Base-by-base conservation (phyloP, 1,140 invertebrate genomes). In the Palaemon carinicauda region DNA sequence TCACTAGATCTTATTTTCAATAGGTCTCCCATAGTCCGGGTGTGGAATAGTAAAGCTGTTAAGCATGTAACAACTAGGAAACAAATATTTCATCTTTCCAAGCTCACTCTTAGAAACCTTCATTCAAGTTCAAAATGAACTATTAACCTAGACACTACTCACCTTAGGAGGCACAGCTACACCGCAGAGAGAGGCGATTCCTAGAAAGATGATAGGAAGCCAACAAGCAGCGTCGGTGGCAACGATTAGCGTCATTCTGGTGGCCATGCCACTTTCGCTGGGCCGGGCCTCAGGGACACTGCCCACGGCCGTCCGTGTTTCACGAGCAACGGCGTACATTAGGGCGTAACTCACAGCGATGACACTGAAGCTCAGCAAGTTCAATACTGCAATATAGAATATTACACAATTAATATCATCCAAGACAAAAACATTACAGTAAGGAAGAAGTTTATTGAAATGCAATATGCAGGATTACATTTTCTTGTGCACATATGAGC, bases 161-260 rank as follows among this genome's bases (percentile, higher is more conserved):
- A 93, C 93, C 91, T 93, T 91, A 29, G 91, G 90, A 41, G 92
- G 92, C 41, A 93, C 91, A 19, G 90, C 90, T 21, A 91, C 90
- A 14, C 92, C 93, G 31, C 90, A 91, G 14, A 93, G 90, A 9
- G 93, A 93, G 1, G 91, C 90, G 56, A 93, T 90, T 5, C 93
- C 93, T 12, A 93, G 90, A 9, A 92, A 88, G 79, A 93, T 93
- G 80, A 93, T 94, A 33, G 93, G 93, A 24, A 93, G 91, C 93
- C 93, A 94, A 87, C 93, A 94, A 29, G 92, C 92, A 82, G 93
- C 93, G 87, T 94, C 93, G 0, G 93, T 94, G 75, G 92, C 91
- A 1, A 94, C 93, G 53, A 94, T 92, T 12, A 93, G 87, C 1
- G 93, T 92, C 92, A 94, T 94, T 56, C 93, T 89, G 82, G 91